Base-by-base conservation (phyloP, 2,888 invertebrate species). In the Pseudococcus viburni region DNA sequence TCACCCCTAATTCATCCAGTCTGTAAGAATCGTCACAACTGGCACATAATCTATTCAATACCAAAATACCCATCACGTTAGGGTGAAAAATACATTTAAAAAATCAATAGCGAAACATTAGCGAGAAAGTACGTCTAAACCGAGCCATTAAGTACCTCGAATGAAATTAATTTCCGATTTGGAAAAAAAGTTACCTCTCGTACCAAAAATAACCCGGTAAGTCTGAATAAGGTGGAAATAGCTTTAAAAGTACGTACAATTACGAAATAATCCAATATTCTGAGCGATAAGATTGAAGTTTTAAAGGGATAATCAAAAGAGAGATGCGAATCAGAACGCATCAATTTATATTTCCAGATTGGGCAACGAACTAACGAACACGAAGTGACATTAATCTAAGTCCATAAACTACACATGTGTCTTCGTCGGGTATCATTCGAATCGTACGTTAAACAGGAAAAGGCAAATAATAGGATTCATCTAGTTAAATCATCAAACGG, bases 381-480 rank as follows among this genome's bases (percentile, higher is more conserved):
- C 59, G 19, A 59, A 59, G 59, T 59, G 59, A 59, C 19, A 19
- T 59, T 73, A 73, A 73, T 73, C 26, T 26, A 73, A 33, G 26
- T 33, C 26, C 26, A 33, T 33, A 33, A 33, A 33, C 26, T 33
- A 73, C 68, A 73, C 33, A 73, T 73, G 33, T 33, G 17, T 51
- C 26, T 33, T 3, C 26, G 26, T 33, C 26, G 26, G 26, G 51
- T 55, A n/a, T 59, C 19, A 6, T 59, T 19, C 33, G 12, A 19
- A 64, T 22, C 19, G 73, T 64, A 22, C 86, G 15, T 68, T 86
- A 86, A 86, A 86, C 86, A 86, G 86, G 86, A 86, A 86, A 86
- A 86, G 64, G 73, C 86, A 86, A 86, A 86, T 86, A 86, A 86
- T 64, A 64, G 42, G 19, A 86, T 86, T 73, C 73, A 86, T 64